Evolutionary conservation across 2,888 invertebrate species (phyloP).

Genomic region (Ditylenchus weischeri): DNA sequence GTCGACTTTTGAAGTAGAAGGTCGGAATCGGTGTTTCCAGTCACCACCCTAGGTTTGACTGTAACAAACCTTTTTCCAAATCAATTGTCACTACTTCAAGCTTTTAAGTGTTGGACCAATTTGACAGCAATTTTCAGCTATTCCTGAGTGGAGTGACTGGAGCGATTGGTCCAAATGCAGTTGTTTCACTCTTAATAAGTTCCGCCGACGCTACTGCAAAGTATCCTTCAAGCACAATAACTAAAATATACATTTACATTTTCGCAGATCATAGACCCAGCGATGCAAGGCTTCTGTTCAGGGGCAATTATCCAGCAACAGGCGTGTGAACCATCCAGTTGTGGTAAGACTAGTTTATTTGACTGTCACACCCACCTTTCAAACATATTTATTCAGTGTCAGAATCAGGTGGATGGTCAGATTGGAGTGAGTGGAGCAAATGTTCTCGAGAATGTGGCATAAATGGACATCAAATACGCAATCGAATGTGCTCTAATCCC

Average conservation of each 20-base stretch:
- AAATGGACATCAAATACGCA: constrained; percentile 54
- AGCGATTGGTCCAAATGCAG: constrained; percentile 52
- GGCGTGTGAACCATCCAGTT: constrained; percentile 39
- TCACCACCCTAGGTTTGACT: too few relatives aligned
- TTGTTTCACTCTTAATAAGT: constrained; percentile 54
- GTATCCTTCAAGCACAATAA: constrained; percentile 22
- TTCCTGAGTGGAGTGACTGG: constrained; percentile 55
- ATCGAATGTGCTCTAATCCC: constrained; percentile 57
- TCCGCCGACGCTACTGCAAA: constrained; percentile 53
- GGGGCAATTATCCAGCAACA: constrained; percentile 52
- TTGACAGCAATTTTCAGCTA: constrained; percentile 1
- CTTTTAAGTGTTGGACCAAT: too few relatives aligned
- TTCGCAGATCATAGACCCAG: constrained; percentile 37
- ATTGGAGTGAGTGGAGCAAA: constrained; percentile 31
- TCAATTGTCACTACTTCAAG: too few relatives aligned
- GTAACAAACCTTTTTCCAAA: too few relatives aligned
- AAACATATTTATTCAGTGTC: constrained; percentile 6
- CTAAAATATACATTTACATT: too few relatives aligned
- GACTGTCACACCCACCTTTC: not conserved
- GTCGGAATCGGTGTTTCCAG: too few relatives aligned
- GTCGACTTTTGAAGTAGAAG: too few relatives aligned
- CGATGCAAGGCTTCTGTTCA: constrained; percentile 53
- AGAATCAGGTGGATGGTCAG: constrained; percentile 50
- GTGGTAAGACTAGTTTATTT: constrained; percentile 13
- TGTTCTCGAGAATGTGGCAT: constrained; percentile 53